A percentile compares a stretch with the other conserved stretches of the same genome.
Conservation (phyloP, 2,113 vertebrate species). For the Calidris pygmaea region DNA sequence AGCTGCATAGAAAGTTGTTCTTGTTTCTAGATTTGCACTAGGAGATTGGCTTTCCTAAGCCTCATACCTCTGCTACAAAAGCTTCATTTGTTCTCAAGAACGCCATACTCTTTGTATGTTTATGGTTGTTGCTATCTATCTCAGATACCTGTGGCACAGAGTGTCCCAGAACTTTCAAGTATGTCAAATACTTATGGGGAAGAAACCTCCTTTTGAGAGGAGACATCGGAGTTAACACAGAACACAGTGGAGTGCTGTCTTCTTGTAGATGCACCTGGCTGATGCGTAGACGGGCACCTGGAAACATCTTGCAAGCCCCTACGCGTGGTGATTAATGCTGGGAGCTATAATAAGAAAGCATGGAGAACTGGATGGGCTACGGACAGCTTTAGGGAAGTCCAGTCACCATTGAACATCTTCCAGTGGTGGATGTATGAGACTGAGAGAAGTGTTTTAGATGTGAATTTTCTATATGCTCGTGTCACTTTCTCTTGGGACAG, state of each 20-base stretch:
- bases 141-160: not conserved
- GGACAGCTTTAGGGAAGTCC: not conserved
- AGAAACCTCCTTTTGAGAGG: not conserved
- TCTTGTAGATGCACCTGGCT: not conserved
- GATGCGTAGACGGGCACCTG: not conserved
- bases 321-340: not conserved
- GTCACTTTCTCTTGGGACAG: not conserved
- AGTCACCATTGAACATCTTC: not conserved
- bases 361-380: not conserved
- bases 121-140: not conserved
- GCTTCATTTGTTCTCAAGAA: not conserved
- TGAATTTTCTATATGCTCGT: not conserved
- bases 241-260: not conserved
- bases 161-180: not conserved
- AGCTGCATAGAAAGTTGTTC: not conserved
- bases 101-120: not conserved
- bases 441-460: not conserved
- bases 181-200: not conserved
- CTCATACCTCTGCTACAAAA: not conserved
- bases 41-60: not conserved
- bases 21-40: not conserved
- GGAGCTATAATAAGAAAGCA: not conserved
- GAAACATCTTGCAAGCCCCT: not conserved
- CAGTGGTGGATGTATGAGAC: not conserved
- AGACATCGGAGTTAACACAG: not conserved